Percentiles rank a stretch among this genome's conserved stretches.
Evolutionary conservation across 2,797 vertebrate genomes (phyloP).

Genomic region (Enteromius paludinosus): DNA sequence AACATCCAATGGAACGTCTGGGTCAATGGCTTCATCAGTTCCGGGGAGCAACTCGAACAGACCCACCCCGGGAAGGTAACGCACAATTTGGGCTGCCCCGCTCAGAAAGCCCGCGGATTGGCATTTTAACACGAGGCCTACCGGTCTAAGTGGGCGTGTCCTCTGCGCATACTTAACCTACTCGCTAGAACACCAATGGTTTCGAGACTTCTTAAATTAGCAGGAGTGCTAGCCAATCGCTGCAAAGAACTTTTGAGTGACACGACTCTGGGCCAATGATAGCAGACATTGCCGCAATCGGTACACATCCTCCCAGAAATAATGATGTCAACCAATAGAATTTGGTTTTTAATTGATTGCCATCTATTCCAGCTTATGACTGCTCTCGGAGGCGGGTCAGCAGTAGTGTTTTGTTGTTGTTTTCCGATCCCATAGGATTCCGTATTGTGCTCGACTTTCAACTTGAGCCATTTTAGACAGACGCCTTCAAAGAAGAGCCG

Average conservation of each 20-base stretch:
- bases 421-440: slow-evolving; percentile 64
- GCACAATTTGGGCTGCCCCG: background rate
- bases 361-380: slow-evolving; percentile 25
- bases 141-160: slow-evolving; percentile 80
- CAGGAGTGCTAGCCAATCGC: slow-evolving; percentile 60
- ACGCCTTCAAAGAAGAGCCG: slow-evolving; percentile 51
- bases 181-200: slow-evolving; percentile 31
- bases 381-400: slow-evolving; percentile 3
- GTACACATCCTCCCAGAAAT: background rate
- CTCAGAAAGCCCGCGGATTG: slow-evolving; percentile 72
- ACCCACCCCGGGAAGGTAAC: slow-evolving; percentile 79
- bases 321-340: slow-evolving; percentile 9
- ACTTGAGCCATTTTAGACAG: slow-evolving; percentile 50
- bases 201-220: slow-evolving; percentile 60
- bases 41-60: slow-evolving; percentile 75
- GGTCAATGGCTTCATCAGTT: slow-evolving; percentile 78
- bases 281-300: background rate
- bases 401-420: slow-evolving; percentile 74
- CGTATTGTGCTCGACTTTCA: slow-evolving; percentile 56
- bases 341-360: background rate
- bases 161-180: slow-evolving; percentile 62
- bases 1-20: slow-evolving; percentile 81
- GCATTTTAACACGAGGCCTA: slow-evolving; percentile 75
- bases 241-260: slow-evolving; percentile 37
- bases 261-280: slow-evolving; percentile 43